These are phyloP conservation scores for fruit fly (Drosophila melanogaster) DNA, from an alignment of 1,140 invertebrate genomes.

Conservation along the genomic window Release_6_plus_ISO1_MT NC_004354.4:18243001-18243500, in stretches of 20 bases:
- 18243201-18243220: conserved; percentile 53
- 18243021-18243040: conserved; percentile 27
- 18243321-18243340: conserved; percentile 10
- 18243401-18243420: conserved; percentile 33
- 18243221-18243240: conserved; percentile 8
- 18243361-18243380: conserved; percentile 40
- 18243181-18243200: conserved; percentile 24
- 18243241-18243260: conserved; percentile 9
- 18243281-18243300: conserved; percentile 10
- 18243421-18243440: conserved; percentile 12
- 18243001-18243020: conserved; percentile 39
- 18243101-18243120: not conserved
- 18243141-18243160: not conserved
- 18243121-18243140: not conserved
- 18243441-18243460: conserved; percentile 15
- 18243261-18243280: conserved; percentile 7
- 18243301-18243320: not conserved
- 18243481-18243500: conserved; percentile 16
- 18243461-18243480: conserved; percentile 5
- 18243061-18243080: conserved; percentile 13
- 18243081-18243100: conserved; percentile 46
- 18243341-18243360: not conserved
- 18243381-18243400: conserved; percentile 51
- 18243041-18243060: conserved; percentile 14
- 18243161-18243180: no score